phyloP scores from a whole-genome alignment of 1,140 invertebrate species.

The Plutomurus gul region DNA sequence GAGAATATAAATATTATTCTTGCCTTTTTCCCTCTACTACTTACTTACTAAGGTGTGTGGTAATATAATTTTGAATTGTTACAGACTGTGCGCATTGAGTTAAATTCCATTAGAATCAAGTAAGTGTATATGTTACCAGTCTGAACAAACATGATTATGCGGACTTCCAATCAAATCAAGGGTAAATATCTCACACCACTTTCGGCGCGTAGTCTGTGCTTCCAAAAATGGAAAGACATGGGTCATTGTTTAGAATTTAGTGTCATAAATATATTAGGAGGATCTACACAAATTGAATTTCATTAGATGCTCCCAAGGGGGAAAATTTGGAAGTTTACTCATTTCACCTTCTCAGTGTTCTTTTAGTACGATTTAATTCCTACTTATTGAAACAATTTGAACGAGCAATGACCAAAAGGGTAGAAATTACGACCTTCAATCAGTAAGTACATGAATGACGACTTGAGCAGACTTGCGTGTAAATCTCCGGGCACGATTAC shows the following conservation, averaged over 20 bases:
- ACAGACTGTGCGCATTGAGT: too few relatives aligned
- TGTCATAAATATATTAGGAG: background rate
- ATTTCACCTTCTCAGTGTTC: background rate
- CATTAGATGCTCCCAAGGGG: too few relatives aligned
- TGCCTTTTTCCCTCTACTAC: background rate
- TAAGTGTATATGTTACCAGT: background rate
- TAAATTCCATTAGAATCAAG: background rate
- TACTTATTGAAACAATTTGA: background rate
- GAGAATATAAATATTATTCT: background rate
- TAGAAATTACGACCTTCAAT: constrained; percentile 24
- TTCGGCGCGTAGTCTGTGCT: background rate
- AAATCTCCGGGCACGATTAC: constrained; percentile 24
- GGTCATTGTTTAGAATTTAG: background rate
- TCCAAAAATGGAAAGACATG: background rate
- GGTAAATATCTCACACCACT: background rate
- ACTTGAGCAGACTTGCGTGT: constrained; percentile 6
- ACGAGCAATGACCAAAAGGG: background rate
- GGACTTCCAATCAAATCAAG: constrained; percentile 5
- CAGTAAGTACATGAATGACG: constrained; percentile 1
- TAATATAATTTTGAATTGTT: too few relatives aligned
- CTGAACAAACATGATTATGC: too few relatives aligned
- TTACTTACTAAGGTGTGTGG: background rate
- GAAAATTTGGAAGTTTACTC: too few relatives aligned
- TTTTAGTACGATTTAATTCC: too few relatives aligned
- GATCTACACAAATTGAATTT: too few relatives aligned